Conservation (phyloP, 2,888 invertebrate genomes). For the Eilema sororculum region DNA sequence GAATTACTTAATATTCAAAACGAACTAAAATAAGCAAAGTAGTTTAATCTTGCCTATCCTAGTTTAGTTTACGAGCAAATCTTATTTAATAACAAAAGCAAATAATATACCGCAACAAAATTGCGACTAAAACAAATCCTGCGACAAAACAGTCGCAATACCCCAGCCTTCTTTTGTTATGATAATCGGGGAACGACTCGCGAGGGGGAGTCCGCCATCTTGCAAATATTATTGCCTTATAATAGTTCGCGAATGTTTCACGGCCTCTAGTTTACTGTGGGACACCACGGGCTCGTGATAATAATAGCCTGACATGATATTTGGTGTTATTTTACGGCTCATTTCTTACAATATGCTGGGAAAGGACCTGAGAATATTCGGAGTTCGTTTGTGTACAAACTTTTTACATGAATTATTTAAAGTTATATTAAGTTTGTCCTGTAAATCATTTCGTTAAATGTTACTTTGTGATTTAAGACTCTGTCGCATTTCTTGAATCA, state of each 20-base stretch:
- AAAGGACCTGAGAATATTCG: conserved; percentile 9
- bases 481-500: no score
- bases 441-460: no score
- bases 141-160: conserved; percentile 29
- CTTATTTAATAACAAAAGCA: not conserved
- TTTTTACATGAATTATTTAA: not conserved
- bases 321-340: conserved; percentile 51
- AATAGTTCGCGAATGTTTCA: conserved; percentile 38
- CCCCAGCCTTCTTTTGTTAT: conserved; percentile 44
- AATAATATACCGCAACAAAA: conserved; percentile 17
- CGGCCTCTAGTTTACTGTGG: not conserved
- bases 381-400: not conserved
- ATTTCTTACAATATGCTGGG: conserved; percentile 39
- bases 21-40: not conserved
- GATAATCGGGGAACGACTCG: conserved; percentile 37
- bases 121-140: conserved; percentile 19
- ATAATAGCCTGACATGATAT: conserved; percentile 49
- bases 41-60: not conserved
- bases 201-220: conserved; percentile 54
- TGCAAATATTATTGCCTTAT: conserved; percentile 64
- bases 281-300: conserved; percentile 32
- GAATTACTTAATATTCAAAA: not conserved
- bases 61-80: not conserved
- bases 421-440: no score
- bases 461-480: no score